These are phyloP conservation scores for Branchinecta sandiegonensis DNA, from an alignment of 2,888 invertebrate species.

Conservation along the genomic window DNA sequence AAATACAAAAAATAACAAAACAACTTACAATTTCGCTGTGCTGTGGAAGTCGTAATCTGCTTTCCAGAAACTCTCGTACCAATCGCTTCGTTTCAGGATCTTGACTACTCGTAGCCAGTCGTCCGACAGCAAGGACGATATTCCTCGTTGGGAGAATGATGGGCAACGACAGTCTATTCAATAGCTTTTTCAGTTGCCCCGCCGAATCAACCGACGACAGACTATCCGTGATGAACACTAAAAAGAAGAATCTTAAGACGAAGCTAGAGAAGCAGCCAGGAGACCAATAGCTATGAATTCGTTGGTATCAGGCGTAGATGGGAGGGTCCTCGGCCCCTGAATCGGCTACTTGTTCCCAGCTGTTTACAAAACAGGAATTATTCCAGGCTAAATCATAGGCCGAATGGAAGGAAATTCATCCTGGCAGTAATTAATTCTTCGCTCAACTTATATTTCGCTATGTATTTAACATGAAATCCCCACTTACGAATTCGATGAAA, in stretches of 20 bases:
- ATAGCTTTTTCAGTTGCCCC: not conserved
- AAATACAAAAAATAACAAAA: not conserved
- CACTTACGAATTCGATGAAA: too few species aligned
- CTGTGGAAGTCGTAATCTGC: not conserved
- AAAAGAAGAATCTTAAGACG: not conserved
- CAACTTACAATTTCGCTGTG: slow-evolving; percentile 6
- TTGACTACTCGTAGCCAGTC: not conserved
- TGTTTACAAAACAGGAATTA: too few species aligned
- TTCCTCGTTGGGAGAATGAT: slow-evolving; percentile 3
- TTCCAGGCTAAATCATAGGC: too few species aligned
- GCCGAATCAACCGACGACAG: not conserved
- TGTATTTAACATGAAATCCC: too few species aligned
- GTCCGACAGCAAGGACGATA: slow-evolving; percentile 5
- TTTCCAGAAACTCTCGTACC: not conserved
- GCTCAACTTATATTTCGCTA: too few species aligned
- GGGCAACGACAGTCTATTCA: slow-evolving; percentile 5
- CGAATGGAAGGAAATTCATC: too few species aligned
- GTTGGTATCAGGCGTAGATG: too few species aligned
- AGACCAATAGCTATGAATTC: too few species aligned
- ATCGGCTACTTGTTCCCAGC: too few species aligned
- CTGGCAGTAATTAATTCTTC: too few species aligned
- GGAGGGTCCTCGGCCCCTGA: too few species aligned
- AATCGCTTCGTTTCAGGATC: not conserved
- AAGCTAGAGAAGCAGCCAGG: too few species aligned
- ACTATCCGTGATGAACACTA: slow-evolving; percentile 10